Evolutionary conservation across 2,113 vertebrate genomes (phyloP).

Genomic region (Petrocephalus zakoni): DNA sequence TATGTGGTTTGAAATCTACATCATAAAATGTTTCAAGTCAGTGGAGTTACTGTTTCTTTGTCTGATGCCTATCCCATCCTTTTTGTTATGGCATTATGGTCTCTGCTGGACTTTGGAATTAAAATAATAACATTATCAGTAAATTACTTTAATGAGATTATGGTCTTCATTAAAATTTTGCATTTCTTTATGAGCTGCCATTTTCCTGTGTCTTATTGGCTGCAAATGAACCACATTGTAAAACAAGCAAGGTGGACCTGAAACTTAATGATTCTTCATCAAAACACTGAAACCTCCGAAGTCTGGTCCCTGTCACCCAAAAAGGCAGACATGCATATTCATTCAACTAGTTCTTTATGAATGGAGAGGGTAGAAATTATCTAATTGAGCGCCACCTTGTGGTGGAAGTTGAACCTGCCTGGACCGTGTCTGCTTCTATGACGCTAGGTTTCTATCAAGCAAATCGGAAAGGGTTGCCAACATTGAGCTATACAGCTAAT

Average conservation of each 20-base stretch:
- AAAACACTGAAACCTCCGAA: not conserved
- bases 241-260: not conserved
- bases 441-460: not conserved
- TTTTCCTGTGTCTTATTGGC: not conserved
- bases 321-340: not conserved
- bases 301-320: not conserved
- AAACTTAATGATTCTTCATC: not conserved
- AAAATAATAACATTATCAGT: not conserved
- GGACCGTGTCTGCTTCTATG: not conserved
- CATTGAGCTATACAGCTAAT: not conserved
- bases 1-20: not conserved
- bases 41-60: not conserved
- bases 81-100: not conserved
- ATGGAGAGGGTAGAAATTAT: not conserved
- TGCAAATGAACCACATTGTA: slow-evolving; percentile 1
- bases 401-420: not conserved
- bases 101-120: not conserved
- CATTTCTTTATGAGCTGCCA: not conserved
- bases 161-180: not conserved
- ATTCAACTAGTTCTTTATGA: not conserved
- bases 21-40: not conserved
- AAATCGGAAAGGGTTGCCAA: not conserved
- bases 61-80: not conserved
- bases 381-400: not conserved
- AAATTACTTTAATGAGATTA: not conserved